phyloP scores from a whole-genome alignment of 2,888 invertebrate species.

The Platycheirus rosarum region DNA sequence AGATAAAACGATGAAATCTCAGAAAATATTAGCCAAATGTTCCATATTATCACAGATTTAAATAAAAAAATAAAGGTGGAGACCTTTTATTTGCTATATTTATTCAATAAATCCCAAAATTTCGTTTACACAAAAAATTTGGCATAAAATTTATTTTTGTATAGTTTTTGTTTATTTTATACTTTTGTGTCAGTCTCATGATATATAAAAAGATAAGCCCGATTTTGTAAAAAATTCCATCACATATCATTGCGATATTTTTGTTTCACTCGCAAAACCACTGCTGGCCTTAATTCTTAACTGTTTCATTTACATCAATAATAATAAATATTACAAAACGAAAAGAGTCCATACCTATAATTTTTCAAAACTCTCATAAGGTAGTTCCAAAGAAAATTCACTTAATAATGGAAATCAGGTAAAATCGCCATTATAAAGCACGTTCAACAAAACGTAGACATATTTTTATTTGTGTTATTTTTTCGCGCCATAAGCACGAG shows the following conservation, averaged over 20 bases:
- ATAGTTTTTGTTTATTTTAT: no score
- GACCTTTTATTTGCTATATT: no score
- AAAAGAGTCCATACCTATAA: no score
- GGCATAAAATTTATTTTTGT: no score
- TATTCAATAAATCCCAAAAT: no score
- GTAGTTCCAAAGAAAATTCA: slow-evolving; percentile 10
- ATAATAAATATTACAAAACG: background rate
- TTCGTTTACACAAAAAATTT: no score
- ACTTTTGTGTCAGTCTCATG: no score
- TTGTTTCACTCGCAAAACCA: slow-evolving; percentile 16
- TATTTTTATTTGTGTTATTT: slow-evolving; percentile 46
- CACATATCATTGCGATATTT: slow-evolving; percentile 34
- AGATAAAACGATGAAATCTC: no score
- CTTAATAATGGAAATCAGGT: slow-evolving; percentile 70
- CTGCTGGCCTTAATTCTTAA: slow-evolving; percentile 14
- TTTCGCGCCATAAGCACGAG: slow-evolving; percentile 61
- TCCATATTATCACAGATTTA: no score
- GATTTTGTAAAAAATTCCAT: slow-evolving; percentile 52
- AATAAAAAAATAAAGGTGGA: no score
- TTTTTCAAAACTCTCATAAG: background rate
- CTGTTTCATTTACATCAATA: background rate
- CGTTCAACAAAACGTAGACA: slow-evolving; percentile 50
- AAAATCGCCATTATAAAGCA: slow-evolving; percentile 65
- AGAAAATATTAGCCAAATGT: no score
- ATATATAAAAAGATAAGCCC: no score